A percentile compares a stretch with the other conserved stretches of the same genome.
phyloP scores from a whole-genome alignment of 2,113 vertebrate genomes.

The Oreochromis tanganicae region DNA sequence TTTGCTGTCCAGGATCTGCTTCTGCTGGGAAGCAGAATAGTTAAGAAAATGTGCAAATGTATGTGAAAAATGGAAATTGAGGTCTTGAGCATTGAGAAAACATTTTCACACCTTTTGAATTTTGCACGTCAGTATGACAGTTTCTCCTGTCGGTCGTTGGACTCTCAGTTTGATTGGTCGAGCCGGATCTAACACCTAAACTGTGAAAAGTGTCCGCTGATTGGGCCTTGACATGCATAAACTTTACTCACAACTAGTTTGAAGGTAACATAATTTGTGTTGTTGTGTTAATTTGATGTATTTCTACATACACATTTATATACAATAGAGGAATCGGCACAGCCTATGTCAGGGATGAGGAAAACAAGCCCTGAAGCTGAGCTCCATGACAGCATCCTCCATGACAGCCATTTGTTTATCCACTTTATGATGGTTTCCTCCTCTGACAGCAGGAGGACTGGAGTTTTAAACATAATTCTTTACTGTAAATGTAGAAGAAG shows the following conservation, averaged over 20 bases:
- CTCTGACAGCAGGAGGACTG: neutral
- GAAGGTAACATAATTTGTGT: neutral
- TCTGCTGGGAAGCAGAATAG: neutral
- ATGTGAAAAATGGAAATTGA: neutral
- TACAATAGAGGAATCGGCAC: neutral
- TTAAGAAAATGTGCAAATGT: neutral
- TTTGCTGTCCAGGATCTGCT: neutral
- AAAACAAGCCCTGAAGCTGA: neutral
- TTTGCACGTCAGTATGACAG: neutral
- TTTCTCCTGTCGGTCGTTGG: neutral
- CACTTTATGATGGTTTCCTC: neutral
- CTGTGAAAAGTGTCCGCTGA: neutral
- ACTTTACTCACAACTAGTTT: neutral
- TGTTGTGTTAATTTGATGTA: neutral
- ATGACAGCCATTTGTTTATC: neutral
- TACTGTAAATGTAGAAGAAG: neutral
- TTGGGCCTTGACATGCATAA: neutral
- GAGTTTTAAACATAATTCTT: neutral
- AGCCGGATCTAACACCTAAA: neutral
- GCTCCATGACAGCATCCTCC: neutral
- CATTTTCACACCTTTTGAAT: slow-evolving; percentile 8
- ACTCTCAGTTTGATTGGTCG: neutral
- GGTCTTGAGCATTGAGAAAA: neutral
- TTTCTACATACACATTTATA: neutral
- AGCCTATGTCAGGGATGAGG: neutral